Base-by-base conservation (phyloP, 2,888 invertebrate species). In the Ochropleura leucogaster region DNA sequence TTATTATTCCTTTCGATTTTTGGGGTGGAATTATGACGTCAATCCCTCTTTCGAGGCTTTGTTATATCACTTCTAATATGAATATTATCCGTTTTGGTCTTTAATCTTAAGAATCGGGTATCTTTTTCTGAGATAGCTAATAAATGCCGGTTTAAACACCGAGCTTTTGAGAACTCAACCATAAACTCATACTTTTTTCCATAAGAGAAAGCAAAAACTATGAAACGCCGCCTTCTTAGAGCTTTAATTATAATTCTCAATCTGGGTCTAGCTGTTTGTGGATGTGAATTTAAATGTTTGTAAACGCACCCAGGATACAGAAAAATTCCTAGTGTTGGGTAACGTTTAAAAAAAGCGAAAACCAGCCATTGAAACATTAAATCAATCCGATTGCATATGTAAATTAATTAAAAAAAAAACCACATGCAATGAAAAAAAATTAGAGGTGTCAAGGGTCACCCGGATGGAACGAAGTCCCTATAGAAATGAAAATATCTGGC, bases 1-100 rank as follows among this genome's bases (percentile, higher is more conserved):
- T 87, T 87, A 84, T 87, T 80, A 74, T 87, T 80, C 51, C 68
- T 80, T 75, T 82, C 63, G 77, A 78, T 85, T 81, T 87, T 82
- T 76, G 20, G 42, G 62, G 51, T 3, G 63, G 77, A 63, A 72
- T 80, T 77, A 75, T 79, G 72, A 60, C 70, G 72, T 77, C 83
- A 80, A 65, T 77, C 20, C 10, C 51, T 44, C 69, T 73, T 67
- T 72, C 51, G 46, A 40, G 49, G 18, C 49, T 60, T 79, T 69
- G 51, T 79, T 69, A 66, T 63, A 30, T 76, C 59, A 76, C 59
- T 79, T 59, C 12, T 47, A 67, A 63, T 77, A 57, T 62, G 62
- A 44, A 44, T 63, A 53, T 60, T 72, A 12, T 57, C 44, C 8
- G 44, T 20, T 77, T 69, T 46, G 18, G 46, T 46, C 30, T 72